A percentile compares a stretch with the other conserved stretches of the same genome.
phyloP scores from a whole-genome alignment of 2,888 invertebrate genomes.

The Chaetogeoica ovagalla region DNA sequence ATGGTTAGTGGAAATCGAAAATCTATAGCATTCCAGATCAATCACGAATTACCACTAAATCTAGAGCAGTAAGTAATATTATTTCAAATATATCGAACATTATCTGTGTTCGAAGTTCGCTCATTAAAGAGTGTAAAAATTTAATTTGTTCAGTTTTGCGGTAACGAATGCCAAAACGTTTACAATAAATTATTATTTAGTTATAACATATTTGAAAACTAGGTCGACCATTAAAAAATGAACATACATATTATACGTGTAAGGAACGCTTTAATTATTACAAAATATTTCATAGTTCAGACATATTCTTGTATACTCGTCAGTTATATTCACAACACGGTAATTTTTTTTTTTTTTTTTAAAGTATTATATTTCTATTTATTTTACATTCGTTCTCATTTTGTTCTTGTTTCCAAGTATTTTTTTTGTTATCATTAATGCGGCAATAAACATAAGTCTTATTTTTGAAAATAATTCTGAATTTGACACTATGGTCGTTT shows the following conservation, averaged over 20 bases:
- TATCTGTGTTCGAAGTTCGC: too few species aligned
- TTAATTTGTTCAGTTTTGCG: too few species aligned
- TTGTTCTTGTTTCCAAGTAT: too few species aligned
- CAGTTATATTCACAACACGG: not conserved
- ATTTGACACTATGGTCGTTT: too few species aligned
- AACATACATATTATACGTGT: not conserved
- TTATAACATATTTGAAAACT: conserved; percentile 13
- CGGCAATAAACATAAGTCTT: too few species aligned
- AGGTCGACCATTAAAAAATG: conserved; percentile 26
- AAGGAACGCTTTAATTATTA: too few species aligned
- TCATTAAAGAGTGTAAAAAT: not conserved
- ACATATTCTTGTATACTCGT: not conserved
- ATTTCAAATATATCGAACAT: not conserved
- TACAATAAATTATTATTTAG: conserved; percentile 1
- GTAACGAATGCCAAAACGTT: not conserved
- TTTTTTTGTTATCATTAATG: too few species aligned
- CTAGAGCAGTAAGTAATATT: conserved; percentile 20
- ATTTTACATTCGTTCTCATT: too few species aligned
- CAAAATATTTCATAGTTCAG: not conserved
- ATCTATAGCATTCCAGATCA: conserved; percentile 12
- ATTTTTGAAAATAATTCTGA: too few species aligned
- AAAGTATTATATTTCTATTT: too few species aligned
- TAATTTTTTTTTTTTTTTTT: not conserved
- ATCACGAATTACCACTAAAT: not conserved
- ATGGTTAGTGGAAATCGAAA: conserved; percentile 1